Evolutionary conservation across 2,113 vertebrate species (phyloP).

Genomic region (Crotalus viridis): DNA sequence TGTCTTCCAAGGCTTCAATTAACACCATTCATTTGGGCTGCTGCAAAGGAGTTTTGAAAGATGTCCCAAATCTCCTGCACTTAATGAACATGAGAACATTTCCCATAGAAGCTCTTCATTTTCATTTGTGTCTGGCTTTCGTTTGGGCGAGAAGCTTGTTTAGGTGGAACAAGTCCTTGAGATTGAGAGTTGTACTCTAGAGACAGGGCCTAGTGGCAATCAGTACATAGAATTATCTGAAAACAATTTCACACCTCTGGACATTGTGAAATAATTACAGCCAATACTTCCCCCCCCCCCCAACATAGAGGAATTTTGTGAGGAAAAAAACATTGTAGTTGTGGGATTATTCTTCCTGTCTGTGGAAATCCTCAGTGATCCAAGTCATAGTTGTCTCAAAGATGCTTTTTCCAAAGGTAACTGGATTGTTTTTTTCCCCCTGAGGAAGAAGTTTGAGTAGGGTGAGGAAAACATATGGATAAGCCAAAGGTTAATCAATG

Average conservation of each 20-base stretch:
- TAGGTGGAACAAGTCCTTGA: neutral
- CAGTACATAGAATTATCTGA: neutral
- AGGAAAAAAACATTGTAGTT: neutral
- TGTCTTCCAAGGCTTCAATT: neutral
- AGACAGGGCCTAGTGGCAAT: neutral
- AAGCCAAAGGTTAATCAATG: neutral
- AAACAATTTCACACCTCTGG: neutral
- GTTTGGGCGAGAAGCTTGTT: neutral
- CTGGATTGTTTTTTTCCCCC: neutral
- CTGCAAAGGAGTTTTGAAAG: slow-evolving; percentile 18
- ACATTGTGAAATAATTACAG: neutral
- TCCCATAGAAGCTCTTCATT: neutral
- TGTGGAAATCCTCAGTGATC: neutral
- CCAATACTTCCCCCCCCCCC: neutral
- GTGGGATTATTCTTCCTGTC: neutral
- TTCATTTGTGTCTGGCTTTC: neutral
- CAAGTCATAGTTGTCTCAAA: neutral
- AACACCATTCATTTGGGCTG: neutral
- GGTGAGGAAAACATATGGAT: neutral
- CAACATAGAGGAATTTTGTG: neutral
- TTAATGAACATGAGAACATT: slow-evolving; percentile 5
- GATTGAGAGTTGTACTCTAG: neutral
- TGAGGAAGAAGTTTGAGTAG: neutral
- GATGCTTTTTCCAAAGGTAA: neutral
- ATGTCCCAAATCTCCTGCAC: neutral